Evolutionary conservation across 2,113 vertebrate genomes (phyloP).

Genomic region (Nyctereutes procyonoides): DNA sequence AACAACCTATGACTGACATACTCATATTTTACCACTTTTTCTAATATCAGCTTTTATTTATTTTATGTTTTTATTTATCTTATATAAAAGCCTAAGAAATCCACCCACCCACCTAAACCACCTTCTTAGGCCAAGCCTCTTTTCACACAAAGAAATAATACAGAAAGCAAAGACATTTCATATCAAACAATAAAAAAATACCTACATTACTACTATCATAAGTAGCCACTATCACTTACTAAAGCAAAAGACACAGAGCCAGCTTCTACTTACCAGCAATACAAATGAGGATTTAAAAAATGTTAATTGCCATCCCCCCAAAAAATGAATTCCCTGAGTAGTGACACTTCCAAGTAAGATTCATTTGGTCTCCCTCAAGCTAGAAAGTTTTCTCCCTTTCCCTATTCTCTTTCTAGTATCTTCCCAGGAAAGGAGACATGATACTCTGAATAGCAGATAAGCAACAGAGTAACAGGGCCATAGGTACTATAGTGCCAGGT

Average conservation of each 20-base stretch:
- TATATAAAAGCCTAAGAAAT: conserved; percentile 23
- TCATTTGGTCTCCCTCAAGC: background rate
- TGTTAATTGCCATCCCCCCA: background rate
- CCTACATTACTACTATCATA: background rate
- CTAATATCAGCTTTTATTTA: background rate
- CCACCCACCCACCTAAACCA: no score
- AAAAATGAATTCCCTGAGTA: background rate
- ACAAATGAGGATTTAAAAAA: background rate
- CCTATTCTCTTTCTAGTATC: background rate
- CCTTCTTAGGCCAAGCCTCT: background rate
- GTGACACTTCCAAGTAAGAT: background rate
- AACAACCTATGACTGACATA: background rate
- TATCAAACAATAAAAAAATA: conserved; percentile 25
- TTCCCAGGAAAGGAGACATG: background rate
- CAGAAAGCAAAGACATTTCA: conserved; percentile 20
- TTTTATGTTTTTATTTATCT: background rate
- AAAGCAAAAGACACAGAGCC: background rate
- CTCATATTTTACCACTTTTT: background rate
- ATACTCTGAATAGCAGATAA: background rate
- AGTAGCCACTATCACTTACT: background rate
- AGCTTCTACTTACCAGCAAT: background rate
- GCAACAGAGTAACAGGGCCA: background rate
- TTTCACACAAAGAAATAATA: background rate
- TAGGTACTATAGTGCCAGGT: background rate
- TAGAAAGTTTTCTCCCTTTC: background rate